Evolutionary conservation across 2,113 vertebrate species (phyloP), one percentile per base, ranked within the genome.

Genomic region (Oryzias celebensis): DNA sequence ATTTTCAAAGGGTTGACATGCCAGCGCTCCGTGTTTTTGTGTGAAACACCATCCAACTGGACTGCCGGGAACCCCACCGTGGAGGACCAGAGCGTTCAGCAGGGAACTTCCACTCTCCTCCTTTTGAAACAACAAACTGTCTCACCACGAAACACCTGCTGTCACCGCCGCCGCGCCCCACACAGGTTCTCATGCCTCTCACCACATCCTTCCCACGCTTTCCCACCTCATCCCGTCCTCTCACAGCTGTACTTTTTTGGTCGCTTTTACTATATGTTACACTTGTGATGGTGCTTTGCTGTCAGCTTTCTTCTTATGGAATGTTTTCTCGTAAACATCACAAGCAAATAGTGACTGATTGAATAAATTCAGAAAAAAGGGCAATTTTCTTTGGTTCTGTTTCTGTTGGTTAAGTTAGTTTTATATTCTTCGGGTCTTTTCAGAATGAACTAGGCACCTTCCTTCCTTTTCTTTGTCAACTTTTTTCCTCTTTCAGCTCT

Each of bases 81-180:
- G 59, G 55, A 48, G 42, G 75, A 73, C 50, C 72, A 64, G 52
- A 67, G 18, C 61, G 71, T 55, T 65, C 69, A 73, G 67, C 58
- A 12, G 66, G 70, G 72, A 53, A 73, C 76, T 80, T 48, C 47
- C 67, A 68, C 76, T 68, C 82, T 78, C 84, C 78, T 80, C 77
- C 84, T 71, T 54, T 77, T 85, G 63, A 80, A 80, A 81, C 85
- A 88, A 88, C 78, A 88, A 86, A 83, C 79, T 73, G n/a, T 65
- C 28, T 73, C 76, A 77, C 80, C 61, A 64, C 51, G 52, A 82
- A 74, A 73, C 84, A 85, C 86, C 80, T 85, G 82, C 66, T 54
- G 28, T 41, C 45, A 22, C 59, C 23, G 17, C 50, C 22, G 16
- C 45, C 17, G n/a, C 56, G 10, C 52, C 18, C 45, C 17, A 20